Base-by-base conservation (phyloP, 2,113 vertebrate genomes). In the Elgaria multicarinata region DNA sequence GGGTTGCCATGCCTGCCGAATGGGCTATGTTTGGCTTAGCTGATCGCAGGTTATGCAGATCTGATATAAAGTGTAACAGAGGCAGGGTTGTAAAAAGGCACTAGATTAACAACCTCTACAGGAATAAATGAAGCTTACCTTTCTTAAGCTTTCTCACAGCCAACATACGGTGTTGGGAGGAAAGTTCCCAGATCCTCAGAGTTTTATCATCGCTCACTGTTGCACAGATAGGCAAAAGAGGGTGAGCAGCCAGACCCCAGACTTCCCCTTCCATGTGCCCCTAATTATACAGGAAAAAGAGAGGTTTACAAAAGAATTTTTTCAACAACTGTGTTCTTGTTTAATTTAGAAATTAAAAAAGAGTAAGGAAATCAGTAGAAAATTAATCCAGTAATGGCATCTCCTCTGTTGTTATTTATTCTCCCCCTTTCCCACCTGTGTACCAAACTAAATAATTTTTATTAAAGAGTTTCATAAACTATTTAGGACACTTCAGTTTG, bases 251-350 rank as follows among this genome's bases (percentile, higher is more conserved):
- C 93, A 99, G 91, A 42, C 99, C 99, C 99, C 99, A 99, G 24
- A 99, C 98, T 91, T 99, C 99, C 31, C 99, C 99, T 92, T 99
- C 98, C 98, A 99, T 99, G 90, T 99, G 99, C 77, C 99, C 99
- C 99, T 99, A 92, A 13, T 87, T 90, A 77, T 89, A 86, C 76
- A 85, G 89, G 82, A 89, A 88, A 87, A 50, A 66, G 44, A 77
- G 24, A 53, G 39, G 24, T 76, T 31, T 50, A 26, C 24, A 77
- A 14, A 83, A 14, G 55, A 53, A 77, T n/a, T n/a, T n/a, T n/a
- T n/a, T n/a, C n/a, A n/a, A 74, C 39, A 88, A 36, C 39, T 46
- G 4, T 55, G 62, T 42, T 39, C 16, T 16, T 53, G 24, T 77
- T 69, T 26, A 53, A 33, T 18, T 62, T 62, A 62, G 18, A 62